phyloP scores from a whole-genome alignment of 2,888 invertebrate species.

The Morinoia aosen region DNA sequence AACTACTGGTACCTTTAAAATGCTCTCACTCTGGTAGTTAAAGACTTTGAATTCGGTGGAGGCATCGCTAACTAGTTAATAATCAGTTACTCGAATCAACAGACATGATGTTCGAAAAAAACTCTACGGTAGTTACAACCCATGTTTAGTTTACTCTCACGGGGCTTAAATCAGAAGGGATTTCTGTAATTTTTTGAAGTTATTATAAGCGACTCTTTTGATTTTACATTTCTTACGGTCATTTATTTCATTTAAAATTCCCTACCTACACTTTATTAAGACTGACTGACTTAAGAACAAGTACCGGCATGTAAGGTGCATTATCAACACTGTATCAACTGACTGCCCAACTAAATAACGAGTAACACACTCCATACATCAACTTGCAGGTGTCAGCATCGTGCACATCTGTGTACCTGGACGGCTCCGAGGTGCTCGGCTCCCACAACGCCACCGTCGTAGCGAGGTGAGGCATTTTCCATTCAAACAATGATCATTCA shows the following conservation, averaged over 20 bases:
- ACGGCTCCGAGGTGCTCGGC: slow-evolving; percentile 94
- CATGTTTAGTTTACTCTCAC: not conserved
- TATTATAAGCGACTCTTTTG: not conserved
- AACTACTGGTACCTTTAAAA: no score
- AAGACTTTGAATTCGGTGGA: no score
- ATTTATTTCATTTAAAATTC: not conserved
- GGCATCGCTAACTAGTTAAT: no score
- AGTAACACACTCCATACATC: not conserved
- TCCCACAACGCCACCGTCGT: slow-evolving; percentile 94
- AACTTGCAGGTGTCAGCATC: slow-evolving; percentile 88
- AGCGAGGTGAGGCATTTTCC: slow-evolving; percentile 82
- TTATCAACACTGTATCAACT: no score
- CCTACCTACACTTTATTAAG: not conserved
- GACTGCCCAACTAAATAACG: no score
- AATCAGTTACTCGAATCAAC: no score
- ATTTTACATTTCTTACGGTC: not conserved
- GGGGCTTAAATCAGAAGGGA: not conserved
- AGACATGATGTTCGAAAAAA: not conserved
- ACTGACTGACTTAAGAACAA: no score
- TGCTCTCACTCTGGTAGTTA: no score
- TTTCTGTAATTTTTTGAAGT: not conserved
- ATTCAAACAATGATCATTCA: not conserved
- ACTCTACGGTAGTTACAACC: not conserved
- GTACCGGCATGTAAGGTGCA: no score
- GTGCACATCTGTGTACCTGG: slow-evolving; percentile 95